Evolutionary conservation across 2,113 vertebrate genomes (phyloP).

Genomic region (Callipepla squamata): DNA sequence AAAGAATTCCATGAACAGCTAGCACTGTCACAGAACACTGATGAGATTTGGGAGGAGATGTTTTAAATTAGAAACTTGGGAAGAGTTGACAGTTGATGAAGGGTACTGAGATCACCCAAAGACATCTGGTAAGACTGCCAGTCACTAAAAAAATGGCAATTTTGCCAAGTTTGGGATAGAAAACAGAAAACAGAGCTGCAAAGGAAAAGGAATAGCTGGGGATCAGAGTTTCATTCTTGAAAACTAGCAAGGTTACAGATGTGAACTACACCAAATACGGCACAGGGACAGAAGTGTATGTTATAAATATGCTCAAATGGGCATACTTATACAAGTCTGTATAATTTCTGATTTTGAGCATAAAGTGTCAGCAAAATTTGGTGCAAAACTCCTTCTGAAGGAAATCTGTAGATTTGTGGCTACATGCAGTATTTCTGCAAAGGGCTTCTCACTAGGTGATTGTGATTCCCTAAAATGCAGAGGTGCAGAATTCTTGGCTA

Average conservation of each 20-base stretch:
- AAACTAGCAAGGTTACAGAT: conserved; percentile 7
- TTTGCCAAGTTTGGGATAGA: neutral
- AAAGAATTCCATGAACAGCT: neutral
- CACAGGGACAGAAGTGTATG: neutral
- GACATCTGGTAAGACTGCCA: conserved; percentile 48
- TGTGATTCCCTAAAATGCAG: neutral
- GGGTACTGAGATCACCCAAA: conserved; percentile 21
- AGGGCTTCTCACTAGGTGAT: neutral
- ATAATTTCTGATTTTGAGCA: conserved; percentile 14
- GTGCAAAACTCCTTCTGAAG: neutral
- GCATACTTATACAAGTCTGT: neutral
- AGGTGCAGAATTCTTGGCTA: neutral
- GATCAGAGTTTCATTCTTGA: conserved; percentile 7
- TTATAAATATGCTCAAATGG: conserved; percentile 7
- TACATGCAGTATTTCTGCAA: neutral
- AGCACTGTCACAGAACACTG: neutral
- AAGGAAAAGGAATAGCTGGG: neutral
- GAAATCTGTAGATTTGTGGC: neutral
- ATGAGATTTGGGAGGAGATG: conserved; percentile 19
- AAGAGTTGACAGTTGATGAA: conserved; percentile 31
- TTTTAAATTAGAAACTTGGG: conserved; percentile 31
- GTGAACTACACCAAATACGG: neutral
- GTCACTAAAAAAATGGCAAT: neutral
- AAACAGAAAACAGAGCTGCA: neutral
- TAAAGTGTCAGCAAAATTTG: conserved; percentile 5